phyloP scores from a whole-genome alignment of 2,888 invertebrate species.

The Hofmannophila pseudospretella region DNA sequence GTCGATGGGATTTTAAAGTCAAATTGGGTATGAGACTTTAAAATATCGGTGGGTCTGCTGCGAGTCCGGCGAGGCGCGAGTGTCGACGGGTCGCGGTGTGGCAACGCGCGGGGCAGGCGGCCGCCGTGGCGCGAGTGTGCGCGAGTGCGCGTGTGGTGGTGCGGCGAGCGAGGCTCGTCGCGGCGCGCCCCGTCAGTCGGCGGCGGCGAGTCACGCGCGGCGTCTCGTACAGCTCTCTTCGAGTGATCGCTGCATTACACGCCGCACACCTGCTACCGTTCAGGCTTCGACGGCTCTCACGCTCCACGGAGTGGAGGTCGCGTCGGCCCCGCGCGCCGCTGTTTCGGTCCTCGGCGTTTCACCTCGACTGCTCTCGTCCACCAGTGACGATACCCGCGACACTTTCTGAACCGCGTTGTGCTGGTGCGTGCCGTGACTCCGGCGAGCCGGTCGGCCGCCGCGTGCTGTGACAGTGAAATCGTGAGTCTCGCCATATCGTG shows the following conservation, averaged over 20 bases:
- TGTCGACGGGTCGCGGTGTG: slow-evolving; percentile 22
- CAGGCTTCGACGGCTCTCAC: slow-evolving; percentile 65
- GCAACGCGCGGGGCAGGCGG: slow-evolving; percentile 23
- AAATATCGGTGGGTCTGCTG: slow-evolving; percentile 57
- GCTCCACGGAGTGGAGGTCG: slow-evolving; percentile 70
- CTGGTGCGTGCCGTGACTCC: slow-evolving; percentile 59
- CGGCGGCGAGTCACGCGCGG: slow-evolving; percentile 74
- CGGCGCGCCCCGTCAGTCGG: slow-evolving; percentile 75
- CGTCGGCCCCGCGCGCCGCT: slow-evolving; percentile 45
- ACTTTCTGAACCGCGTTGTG: slow-evolving; percentile 40
- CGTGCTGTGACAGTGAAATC: slow-evolving; percentile 76
- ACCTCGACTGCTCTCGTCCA: slow-evolving; percentile 38
- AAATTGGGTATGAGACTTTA: slow-evolving; percentile 68
- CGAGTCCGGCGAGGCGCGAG: slow-evolving; percentile 15
- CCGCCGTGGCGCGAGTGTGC: slow-evolving; percentile 35
- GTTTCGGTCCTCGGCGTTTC: slow-evolving; percentile 53
- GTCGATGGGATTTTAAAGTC: slow-evolving; percentile 68
- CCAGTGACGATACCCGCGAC: slow-evolving; percentile 46
- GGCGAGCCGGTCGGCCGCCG: slow-evolving; percentile 53
- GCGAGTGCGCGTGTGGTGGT: slow-evolving; percentile 62
- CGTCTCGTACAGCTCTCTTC: slow-evolving; percentile 58
- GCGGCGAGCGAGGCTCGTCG: slow-evolving; percentile 57
- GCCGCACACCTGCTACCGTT: slow-evolving; percentile 57
- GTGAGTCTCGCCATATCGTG: slow-evolving; percentile 62
- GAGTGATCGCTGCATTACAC: slow-evolving; percentile 47